Conservation (phyloP, 2,888 invertebrate species). For the Gasteruption jaculator region DNA sequence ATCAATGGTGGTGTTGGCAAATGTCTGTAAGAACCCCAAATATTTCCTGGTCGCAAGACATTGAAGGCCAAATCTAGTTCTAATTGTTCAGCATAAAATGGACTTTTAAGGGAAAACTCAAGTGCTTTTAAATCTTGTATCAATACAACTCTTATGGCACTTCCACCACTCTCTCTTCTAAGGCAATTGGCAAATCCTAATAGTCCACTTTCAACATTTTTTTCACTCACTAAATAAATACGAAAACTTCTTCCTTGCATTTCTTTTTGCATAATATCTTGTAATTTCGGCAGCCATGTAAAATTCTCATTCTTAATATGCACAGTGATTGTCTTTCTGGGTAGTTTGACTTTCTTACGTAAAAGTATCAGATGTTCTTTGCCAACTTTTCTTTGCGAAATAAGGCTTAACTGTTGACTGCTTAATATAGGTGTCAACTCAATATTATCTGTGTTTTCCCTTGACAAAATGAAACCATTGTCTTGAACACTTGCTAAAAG, state of each 20-base stretch:
- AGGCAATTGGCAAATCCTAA: conserved; percentile 88
- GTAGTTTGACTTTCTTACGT: conserved; percentile 25
- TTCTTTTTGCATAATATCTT: conserved; percentile 36
- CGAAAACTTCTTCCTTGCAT: conserved; percentile 54
- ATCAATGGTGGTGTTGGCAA: conserved; percentile 59
- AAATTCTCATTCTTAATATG: conserved; percentile 39
- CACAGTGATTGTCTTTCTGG: conserved; percentile 36
- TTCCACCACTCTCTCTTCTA: conserved; percentile 67
- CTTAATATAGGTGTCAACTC: conserved; percentile 12
- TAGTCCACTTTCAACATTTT: conserved; percentile 66
- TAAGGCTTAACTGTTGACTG: conserved; percentile 26
- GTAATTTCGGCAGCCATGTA: conserved; percentile 45
- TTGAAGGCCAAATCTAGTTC: conserved; percentile 76
- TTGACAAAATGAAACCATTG: conserved; percentile 37
- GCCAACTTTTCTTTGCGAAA: conserved; percentile 33
- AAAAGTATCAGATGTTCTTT: conserved; percentile 29
- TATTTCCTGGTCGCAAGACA: conserved; percentile 55
- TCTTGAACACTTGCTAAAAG: conserved; percentile 21
- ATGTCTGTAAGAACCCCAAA: conserved; percentile 85
- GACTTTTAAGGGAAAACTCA: conserved; percentile 60
- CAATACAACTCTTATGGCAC: conserved; percentile 60
- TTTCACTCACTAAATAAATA: conserved; percentile 64
- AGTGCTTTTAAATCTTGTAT: conserved; percentile 61
- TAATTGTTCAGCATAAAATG: conserved; percentile 65
- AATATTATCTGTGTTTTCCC: conserved; percentile 23